These are phyloP conservation scores for Argopecten irradians DNA, from an alignment of 1,140 invertebrate species.

Conservation along the genomic window DNA sequence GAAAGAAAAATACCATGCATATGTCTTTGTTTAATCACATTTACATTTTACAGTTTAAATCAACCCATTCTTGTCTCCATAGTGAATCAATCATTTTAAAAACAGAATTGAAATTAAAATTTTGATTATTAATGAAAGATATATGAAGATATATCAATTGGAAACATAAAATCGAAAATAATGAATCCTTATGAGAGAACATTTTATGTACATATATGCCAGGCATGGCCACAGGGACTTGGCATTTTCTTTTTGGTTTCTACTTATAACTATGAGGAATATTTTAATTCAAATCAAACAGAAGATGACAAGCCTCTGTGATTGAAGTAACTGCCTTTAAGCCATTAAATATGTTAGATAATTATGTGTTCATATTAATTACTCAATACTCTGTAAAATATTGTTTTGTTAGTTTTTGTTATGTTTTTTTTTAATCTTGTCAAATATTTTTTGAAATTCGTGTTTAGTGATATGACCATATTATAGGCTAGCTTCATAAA, in stretches of 20 bases:
- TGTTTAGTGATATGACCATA: too few species aligned
- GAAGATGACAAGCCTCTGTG: conserved; percentile 1
- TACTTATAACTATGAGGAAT: background rate
- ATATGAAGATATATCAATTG: background rate
- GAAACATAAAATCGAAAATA: too few species aligned
- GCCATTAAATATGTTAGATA: background rate
- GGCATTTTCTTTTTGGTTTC: background rate
- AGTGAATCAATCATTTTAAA: background rate
- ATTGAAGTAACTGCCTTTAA: background rate
- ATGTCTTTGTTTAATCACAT: too few species aligned
- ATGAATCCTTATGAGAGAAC: background rate
- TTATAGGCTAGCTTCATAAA: background rate
- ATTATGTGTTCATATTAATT: background rate
- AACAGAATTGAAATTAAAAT: background rate
- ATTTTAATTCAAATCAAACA: background rate
- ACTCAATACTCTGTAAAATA: background rate
- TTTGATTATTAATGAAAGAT: background rate
- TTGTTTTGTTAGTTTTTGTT: background rate
- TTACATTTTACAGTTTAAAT: background rate
- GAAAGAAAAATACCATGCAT: too few species aligned
- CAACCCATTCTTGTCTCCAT: background rate
- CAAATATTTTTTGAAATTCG: background rate
- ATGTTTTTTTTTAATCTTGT: background rate
- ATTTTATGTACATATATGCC: background rate
- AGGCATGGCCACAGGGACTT: background rate